Percentiles rank a stretch among this genome's conserved stretches.
Evolutionary conservation across 2,797 vertebrate genomes (phyloP).

Genomic region (Setipinna tenuifilis): DNA sequence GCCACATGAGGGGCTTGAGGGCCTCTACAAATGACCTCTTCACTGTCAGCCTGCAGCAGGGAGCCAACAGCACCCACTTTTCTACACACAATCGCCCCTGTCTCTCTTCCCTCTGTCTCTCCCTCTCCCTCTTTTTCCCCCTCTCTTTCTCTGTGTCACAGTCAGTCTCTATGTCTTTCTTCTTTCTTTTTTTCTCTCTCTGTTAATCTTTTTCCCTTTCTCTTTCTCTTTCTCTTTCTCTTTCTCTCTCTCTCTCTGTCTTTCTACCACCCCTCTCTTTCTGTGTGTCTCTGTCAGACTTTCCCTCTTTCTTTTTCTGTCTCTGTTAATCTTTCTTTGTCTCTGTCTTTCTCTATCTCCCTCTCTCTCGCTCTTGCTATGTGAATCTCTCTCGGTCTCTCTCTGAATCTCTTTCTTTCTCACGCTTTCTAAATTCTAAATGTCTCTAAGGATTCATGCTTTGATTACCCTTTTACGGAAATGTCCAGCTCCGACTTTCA

Average conservation of each 20-base stretch:
- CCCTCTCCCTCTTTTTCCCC: too few relatives aligned
- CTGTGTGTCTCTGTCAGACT: not conserved
- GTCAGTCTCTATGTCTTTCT: too few relatives aligned
- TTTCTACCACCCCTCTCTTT: not conserved
- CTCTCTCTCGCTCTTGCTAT: too few relatives aligned
- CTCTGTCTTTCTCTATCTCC: too few relatives aligned
- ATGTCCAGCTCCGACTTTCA: not conserved
- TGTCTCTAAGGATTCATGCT: not conserved
- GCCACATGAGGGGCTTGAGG: not conserved
- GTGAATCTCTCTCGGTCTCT: too few relatives aligned
- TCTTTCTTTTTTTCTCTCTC: not conserved
- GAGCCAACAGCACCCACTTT: not conserved
- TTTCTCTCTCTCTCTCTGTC: too few relatives aligned
- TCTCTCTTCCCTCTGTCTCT: not conserved
- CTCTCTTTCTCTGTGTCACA: too few relatives aligned
- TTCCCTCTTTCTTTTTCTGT: not conserved
- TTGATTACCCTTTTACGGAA: constrained; percentile 10
- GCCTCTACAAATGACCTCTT: not conserved
- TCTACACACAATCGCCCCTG: not conserved
- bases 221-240: too few relatives aligned
- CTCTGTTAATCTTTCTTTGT: too few relatives aligned
- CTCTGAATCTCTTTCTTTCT: too few relatives aligned
- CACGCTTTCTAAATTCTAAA: too few relatives aligned
- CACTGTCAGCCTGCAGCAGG: not conserved
- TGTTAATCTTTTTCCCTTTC: too few relatives aligned